phyloP scores from a whole-genome alignment of 2,797 vertebrate species.

The Catharus ustulatus region DNA sequence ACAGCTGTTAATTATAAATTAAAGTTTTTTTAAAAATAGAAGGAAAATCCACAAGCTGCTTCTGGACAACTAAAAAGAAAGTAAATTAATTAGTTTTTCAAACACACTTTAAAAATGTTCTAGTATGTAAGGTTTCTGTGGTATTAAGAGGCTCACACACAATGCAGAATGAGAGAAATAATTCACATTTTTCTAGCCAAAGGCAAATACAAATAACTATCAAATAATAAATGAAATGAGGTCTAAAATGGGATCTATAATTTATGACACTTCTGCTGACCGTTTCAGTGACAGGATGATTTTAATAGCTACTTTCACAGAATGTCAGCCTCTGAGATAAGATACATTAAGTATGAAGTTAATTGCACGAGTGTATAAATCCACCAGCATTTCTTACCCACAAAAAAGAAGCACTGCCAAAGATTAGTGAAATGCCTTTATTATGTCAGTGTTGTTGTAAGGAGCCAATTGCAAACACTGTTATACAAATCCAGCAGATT shows the following conservation, averaged over 20 bases:
- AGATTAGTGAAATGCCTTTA: not conserved
- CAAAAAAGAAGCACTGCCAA: not conserved
- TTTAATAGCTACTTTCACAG: conserved; percentile 10
- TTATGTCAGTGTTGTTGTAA: not conserved
- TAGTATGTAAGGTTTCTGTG: not conserved
- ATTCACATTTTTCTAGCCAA: not conserved
- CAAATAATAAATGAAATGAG: conserved; percentile 20
- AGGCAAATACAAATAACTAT: not conserved
- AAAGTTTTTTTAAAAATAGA: not conserved
- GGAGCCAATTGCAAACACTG: not conserved
- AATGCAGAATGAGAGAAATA: not conserved
- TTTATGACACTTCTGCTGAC: conserved; percentile 21
- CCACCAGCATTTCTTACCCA: not conserved
- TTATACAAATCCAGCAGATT: not conserved
- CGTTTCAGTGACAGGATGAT: not conserved
- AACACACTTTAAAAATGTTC: not conserved
- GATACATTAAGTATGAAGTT: not conserved
- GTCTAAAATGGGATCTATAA: conserved; percentile 2
- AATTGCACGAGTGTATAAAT: not conserved
- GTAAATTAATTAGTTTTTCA: not conserved
- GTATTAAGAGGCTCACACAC: not conserved
- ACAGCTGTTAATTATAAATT: not conserved
- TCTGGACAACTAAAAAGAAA: not conserved
- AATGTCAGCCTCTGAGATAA: not conserved
- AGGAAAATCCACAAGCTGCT: not conserved